A percentile compares a stretch with the other conserved stretches of the same genome.
These are phyloP conservation scores for Halcyon badia DNA, from an alignment of 2,797 vertebrate species.

Conservation along the genomic window DNA sequence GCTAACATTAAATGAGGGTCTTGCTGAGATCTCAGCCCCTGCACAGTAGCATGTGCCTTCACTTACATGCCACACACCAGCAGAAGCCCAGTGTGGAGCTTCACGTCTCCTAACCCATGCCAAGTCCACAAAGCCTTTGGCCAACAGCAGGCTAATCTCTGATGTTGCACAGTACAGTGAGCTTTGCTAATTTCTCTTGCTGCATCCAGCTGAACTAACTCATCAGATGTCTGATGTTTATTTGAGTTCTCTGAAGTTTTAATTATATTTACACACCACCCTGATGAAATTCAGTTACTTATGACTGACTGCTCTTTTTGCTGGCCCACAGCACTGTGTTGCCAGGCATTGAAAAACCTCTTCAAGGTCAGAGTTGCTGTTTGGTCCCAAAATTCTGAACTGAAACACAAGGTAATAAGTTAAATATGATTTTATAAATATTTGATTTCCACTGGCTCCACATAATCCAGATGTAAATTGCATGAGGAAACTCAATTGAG, in stretches of 20 bases:
- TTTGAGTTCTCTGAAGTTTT: constrained; percentile 42
- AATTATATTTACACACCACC: constrained; percentile 32
- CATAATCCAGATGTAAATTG: neutral
- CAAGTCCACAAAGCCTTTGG: neutral
- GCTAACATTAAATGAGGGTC: neutral
- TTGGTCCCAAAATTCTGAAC: neutral
- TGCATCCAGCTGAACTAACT: neutral
- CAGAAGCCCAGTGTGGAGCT: neutral
- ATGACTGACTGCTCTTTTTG: neutral
- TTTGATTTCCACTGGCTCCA: constrained; percentile 43
- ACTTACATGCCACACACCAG: fast-evolving
- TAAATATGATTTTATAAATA: constrained; percentile 56
- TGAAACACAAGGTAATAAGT: constrained; percentile 36
- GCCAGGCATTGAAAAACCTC: neutral
- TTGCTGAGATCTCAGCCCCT: neutral
- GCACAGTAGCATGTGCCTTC: neutral
- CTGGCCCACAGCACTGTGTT: neutral
- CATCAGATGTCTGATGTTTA: neutral
- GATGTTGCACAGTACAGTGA: neutral
- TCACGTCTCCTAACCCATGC: fast-evolving
- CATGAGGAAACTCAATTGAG: neutral
- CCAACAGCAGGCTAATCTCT: neutral
- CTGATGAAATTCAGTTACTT: constrained; percentile 37
- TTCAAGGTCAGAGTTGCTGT: constrained; percentile 12
- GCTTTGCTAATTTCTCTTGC: constrained; percentile 27